Evolutionary conservation across 2,797 vertebrate species (phyloP).

Genomic region (Borostomias antarcticus): DNA sequence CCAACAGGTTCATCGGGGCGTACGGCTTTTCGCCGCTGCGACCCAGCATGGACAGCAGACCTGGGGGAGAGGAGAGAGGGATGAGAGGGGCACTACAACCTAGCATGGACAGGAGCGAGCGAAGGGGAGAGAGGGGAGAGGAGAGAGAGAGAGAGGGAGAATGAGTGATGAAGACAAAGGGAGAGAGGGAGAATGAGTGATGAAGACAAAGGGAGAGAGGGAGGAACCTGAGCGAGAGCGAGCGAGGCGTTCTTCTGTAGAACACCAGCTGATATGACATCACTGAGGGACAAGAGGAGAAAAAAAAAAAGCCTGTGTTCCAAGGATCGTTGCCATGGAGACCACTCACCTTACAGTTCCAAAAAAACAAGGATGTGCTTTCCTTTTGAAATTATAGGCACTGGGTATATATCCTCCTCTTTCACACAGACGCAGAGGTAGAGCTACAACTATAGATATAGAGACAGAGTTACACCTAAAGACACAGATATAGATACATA

Average conservation of each 20-base stretch:
- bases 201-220: not conserved
- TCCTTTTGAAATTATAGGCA: no score
- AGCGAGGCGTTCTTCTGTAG: not conserved
- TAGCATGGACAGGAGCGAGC: constrained; percentile 77
- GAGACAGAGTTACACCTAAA: no score
- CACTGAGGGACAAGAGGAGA: not conserved
- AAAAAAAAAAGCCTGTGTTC: not conserved
- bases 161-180: not conserved
- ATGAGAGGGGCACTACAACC: constrained; percentile 71
- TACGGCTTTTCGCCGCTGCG: constrained; percentile 83
- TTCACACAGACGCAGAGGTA: no score
- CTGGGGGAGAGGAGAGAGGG: constrained; percentile 59
- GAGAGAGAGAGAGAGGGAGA: not conserved
- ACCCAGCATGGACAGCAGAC: constrained; percentile 88
- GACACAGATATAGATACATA: no score
- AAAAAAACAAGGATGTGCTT: no score
- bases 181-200: not conserved
- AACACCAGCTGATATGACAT: not conserved
- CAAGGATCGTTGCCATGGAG: not conserved
- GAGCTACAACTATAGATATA: no score
- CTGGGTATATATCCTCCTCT: no score
- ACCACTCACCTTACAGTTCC: not conserved
- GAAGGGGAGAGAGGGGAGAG: constrained; percentile 6
- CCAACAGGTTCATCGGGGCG: constrained; percentile 87
- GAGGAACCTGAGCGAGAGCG: not conserved